Conservation (phyloP, 2,797 vertebrate species). For the Macropus fuliginosus region DNA sequence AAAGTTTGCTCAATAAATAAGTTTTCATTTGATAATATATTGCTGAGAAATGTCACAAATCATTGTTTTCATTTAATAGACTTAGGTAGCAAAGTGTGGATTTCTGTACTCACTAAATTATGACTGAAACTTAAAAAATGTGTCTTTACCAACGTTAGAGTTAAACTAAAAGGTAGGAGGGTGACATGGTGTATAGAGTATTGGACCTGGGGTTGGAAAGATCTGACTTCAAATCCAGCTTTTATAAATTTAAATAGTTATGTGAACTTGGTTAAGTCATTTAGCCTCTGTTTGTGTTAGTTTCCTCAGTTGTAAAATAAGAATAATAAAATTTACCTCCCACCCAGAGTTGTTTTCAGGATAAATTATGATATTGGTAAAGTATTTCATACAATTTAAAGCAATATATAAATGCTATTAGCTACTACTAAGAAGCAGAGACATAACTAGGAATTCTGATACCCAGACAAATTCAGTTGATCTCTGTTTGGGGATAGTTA, state of each 20-base stretch:
- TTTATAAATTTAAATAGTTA: neutral
- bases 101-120: neutral
- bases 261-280: neutral
- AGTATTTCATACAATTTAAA: neutral
- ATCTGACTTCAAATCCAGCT: neutral
- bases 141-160: neutral
- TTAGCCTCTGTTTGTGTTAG: neutral
- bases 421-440: neutral
- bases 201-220: neutral
- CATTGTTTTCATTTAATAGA: neutral
- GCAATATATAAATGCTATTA: neutral
- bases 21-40: neutral
- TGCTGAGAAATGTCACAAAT: neutral
- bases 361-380: neutral
- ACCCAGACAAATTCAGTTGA: neutral
- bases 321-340: neutral
- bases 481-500: neutral
- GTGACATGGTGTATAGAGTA: neutral
- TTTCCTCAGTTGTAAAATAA: neutral
- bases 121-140: neutral
- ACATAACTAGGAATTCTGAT: neutral
- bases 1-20: neutral
- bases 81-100: neutral
- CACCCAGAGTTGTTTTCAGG: neutral
- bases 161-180: neutral